These are phyloP conservation scores for Drosophila neotestacea DNA, from an alignment of 2,888 invertebrate species.

Conservation along the genomic window DNA sequence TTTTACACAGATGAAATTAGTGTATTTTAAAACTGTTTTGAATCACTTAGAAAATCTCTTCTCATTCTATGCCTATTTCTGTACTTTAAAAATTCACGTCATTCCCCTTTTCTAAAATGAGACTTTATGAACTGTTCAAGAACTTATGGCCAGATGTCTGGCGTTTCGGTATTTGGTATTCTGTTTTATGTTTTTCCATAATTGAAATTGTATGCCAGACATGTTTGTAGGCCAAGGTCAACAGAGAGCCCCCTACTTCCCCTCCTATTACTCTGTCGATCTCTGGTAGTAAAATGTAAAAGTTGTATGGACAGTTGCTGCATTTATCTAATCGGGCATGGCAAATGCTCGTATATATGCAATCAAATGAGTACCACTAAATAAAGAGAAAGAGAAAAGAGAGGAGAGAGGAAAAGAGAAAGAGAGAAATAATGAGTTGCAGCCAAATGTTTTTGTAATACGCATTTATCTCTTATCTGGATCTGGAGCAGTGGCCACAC, in stretches of 20 bases:
- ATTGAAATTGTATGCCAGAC: constrained; percentile 32
- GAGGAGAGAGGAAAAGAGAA: neutral
- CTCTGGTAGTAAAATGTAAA: constrained; percentile 25
- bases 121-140: neutral
- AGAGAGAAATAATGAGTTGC: constrained; percentile 6
- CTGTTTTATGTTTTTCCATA: constrained; percentile 31
- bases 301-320: constrained; percentile 30
- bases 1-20: no score
- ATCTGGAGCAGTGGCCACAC: constrained; percentile 42
- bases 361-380: neutral
- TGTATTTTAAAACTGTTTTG: neutral
- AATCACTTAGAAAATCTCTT: no score
- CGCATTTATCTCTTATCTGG: constrained; percentile 53
- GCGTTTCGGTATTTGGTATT: constrained; percentile 18
- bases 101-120: neutral
- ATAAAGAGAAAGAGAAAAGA: no score
- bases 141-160: constrained; percentile 18
- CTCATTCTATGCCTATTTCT: neutral
- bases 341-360: constrained; percentile 12
- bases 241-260: constrained; percentile 2
- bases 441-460: constrained; percentile 51
- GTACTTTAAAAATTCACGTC: neutral
- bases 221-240: constrained; percentile 63
- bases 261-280: constrained; percentile 5
- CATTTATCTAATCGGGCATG: constrained; percentile 52